These are phyloP conservation scores for Macrosteles quadrilineatus DNA, from an alignment of 1,140 invertebrate genomes.

Conservation along the genomic window DNA sequence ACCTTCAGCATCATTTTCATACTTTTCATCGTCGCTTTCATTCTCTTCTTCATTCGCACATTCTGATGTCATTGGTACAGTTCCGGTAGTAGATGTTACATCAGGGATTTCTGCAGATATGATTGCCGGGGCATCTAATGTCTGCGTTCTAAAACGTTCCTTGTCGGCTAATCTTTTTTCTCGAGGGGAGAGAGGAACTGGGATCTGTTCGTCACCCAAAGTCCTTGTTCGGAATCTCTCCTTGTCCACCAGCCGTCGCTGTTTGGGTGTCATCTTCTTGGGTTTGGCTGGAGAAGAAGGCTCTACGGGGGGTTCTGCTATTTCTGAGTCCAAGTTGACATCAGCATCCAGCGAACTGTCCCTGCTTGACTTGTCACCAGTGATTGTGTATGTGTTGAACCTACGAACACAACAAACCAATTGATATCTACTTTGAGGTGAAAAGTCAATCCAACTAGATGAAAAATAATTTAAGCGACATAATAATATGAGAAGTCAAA, in stretches of 20 bases:
- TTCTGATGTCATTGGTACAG: neutral
- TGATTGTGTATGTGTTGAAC: constrained; percentile 45
- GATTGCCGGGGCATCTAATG: constrained; percentile 47
- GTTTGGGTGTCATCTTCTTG: constrained; percentile 62
- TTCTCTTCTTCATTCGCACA: neutral
- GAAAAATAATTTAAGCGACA: too few species aligned
- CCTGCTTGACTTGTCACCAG: constrained; percentile 26
- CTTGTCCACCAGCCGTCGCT: constrained; percentile 60
- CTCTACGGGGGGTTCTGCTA: constrained; percentile 29
- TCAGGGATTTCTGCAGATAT: constrained; percentile 1
- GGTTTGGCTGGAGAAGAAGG: neutral
- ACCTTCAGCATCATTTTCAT: constrained; percentile 41
- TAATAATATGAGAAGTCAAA: too few species aligned
- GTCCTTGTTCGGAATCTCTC: constrained; percentile 66
- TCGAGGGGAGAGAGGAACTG: constrained; percentile 11
- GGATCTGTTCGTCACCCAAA: constrained; percentile 11
- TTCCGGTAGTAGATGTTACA: neutral
- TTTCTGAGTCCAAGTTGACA: constrained; percentile 33
- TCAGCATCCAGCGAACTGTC: constrained; percentile 29
- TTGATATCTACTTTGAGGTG: too few species aligned
- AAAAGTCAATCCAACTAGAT: too few species aligned
- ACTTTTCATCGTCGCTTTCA: neutral
- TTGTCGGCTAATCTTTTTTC: constrained; percentile 47
- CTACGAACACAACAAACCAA: constrained; percentile 33
- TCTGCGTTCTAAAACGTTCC: constrained; percentile 64